Evolutionary conservation across 2,888 invertebrate species (phyloP).

Genomic region (Steromphala cineraria): DNA sequence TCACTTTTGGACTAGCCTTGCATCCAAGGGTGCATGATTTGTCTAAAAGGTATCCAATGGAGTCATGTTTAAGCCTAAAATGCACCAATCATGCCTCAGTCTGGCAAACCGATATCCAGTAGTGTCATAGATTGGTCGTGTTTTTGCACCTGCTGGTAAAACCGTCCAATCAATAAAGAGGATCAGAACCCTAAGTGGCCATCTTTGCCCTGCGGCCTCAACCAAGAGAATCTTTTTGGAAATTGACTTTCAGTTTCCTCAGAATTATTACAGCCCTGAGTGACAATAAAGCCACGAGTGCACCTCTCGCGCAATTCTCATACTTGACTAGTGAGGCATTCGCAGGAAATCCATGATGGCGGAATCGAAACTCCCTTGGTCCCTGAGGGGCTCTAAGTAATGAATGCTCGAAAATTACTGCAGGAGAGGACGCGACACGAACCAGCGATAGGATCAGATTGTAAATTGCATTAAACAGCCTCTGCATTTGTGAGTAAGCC

Average conservation of each 20-base stretch:
- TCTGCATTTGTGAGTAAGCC: constrained; percentile 8
- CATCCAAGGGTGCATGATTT: too few species aligned
- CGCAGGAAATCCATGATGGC: not conserved
- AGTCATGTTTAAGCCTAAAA: too few species aligned
- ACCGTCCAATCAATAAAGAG: too few species aligned
- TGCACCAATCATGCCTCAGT: too few species aligned
- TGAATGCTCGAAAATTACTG: constrained; percentile 5
- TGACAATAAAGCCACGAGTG: not conserved
- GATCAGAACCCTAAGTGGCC: too few species aligned
- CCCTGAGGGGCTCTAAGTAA: constrained; percentile 5
- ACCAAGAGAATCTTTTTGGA: not conserved
- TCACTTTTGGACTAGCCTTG: too few species aligned
- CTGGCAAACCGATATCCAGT: too few species aligned
- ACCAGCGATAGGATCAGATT: not conserved
- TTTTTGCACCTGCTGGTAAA: too few species aligned
- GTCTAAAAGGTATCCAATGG: too few species aligned
- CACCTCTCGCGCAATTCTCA: constrained; percentile 1
- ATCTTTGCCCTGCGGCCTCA: not conserved
- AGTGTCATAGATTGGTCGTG: too few species aligned
- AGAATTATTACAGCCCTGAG: constrained; percentile 3
- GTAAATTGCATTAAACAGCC: constrained; percentile 6
- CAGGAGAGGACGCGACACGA: not conserved
- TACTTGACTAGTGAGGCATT: constrained; percentile 2
- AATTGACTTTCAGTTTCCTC: not conserved
- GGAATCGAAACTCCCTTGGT: not conserved